Percentiles rank a stretch among this genome's conserved stretches.
Evolutionary conservation across 2,888 invertebrate genomes (phyloP).

Genomic region (Pyrocoelia pectoralis): DNA sequence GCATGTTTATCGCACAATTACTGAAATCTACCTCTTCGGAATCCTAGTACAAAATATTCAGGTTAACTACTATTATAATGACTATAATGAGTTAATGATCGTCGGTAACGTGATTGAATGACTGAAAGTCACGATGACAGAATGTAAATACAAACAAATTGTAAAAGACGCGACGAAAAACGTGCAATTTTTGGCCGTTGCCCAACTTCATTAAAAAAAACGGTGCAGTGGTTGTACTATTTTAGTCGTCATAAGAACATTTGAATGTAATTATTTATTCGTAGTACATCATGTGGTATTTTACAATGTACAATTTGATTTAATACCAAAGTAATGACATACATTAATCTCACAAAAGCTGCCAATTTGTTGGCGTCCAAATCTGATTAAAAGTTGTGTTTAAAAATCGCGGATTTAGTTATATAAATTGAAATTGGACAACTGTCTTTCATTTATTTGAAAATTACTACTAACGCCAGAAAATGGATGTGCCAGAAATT

Average conservation of each 20-base stretch:
- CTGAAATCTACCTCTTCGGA: slow-evolving; percentile 39
- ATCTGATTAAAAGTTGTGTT: background rate
- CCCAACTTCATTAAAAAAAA: background rate
- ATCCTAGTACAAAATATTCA: slow-evolving; percentile 31
- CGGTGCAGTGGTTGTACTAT: slow-evolving; percentile 8
- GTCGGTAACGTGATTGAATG: background rate
- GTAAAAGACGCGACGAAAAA: background rate
- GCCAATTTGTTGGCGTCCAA: background rate
- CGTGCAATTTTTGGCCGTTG: slow-evolving; percentile 4
- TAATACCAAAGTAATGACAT: background rate
- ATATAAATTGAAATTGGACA: background rate
- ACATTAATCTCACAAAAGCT: background rate
- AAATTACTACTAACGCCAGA: background rate
- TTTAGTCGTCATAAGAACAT: slow-evolving; percentile 1
- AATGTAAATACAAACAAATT: background rate
- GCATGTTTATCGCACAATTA: slow-evolving; percentile 38
- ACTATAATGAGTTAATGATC: background rate
- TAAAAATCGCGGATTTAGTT: background rate
- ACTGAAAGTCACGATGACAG: background rate
- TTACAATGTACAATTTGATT: background rate
- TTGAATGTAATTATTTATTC: background rate
- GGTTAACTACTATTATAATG: background rate
- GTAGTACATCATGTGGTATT: background rate
- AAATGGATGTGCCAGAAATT: background rate
- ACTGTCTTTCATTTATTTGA: background rate